Conservation (phyloP, 2,797 vertebrate species). For the Xyrichtys novacula region DNA sequence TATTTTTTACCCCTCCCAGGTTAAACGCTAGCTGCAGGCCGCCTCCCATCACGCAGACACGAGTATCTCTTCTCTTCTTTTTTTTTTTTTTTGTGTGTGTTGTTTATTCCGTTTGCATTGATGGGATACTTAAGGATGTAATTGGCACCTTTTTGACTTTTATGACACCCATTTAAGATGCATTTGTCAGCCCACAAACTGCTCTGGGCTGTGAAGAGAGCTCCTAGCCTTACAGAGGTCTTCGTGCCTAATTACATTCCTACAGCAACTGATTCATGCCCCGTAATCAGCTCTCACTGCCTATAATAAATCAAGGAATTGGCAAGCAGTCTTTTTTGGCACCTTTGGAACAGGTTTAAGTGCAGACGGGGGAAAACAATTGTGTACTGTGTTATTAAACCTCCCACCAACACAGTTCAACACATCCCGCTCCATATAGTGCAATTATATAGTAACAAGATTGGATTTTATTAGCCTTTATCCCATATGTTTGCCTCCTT, state of each 20-base stretch:
- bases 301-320: constrained; percentile 86
- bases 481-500: constrained; percentile 49
- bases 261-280: constrained; percentile 84
- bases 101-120: constrained; percentile 83
- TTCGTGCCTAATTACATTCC: constrained; percentile 85
- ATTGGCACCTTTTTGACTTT: constrained; percentile 91
- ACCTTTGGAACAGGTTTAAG: constrained; percentile 79
- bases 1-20: constrained; percentile 31
- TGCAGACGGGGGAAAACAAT: constrained; percentile 75
- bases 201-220: constrained; percentile 79
- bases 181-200: constrained; percentile 88
- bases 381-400: constrained; percentile 77
- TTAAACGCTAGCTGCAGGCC: constrained; percentile 45
- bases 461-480: constrained; percentile 60
- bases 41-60: constrained; percentile 49
- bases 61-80: constrained; percentile 44
- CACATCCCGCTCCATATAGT: constrained; percentile 63
- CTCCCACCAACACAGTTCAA: constrained; percentile 67
- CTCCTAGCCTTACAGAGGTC: constrained; percentile 76
- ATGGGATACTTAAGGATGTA: constrained; percentile 87
- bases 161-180: constrained; percentile 88
- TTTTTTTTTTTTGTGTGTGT: too few relatives aligned
- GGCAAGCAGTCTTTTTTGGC: constrained; percentile 79
- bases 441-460: constrained; percentile 75
- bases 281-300: constrained; percentile 83